Conservation (phyloP, 2,113 vertebrate genomes). For the Hippoglossus stenolepis region DNA sequence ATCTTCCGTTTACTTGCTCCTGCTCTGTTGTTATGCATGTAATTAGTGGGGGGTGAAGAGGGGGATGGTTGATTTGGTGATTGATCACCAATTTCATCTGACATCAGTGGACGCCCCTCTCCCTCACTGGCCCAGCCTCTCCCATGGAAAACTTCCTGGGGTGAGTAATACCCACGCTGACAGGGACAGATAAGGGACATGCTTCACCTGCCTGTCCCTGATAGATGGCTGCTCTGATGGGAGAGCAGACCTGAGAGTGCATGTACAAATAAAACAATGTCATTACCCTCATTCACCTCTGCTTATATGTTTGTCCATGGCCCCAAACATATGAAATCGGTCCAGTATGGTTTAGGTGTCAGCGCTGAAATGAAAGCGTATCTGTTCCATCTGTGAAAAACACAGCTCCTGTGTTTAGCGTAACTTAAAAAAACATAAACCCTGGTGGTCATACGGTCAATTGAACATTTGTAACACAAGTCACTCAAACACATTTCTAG, state of each 20-base stretch:
- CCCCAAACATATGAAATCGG: background rate
- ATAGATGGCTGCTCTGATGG: conserved; percentile 95
- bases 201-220: conserved; percentile 92
- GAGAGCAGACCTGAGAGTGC: conserved; percentile 90
- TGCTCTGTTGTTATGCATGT: conserved; percentile 62
- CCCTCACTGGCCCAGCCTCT: conserved; percentile 1
- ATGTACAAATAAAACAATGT: conserved; percentile 87
- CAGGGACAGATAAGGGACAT: conserved; percentile 95
- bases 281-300: conserved; percentile 60
- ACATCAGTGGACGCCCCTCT: conserved; percentile 84
- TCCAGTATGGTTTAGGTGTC: conserved; percentile 1
- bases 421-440: background rate
- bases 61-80: conserved; percentile 85
- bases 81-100: conserved; percentile 99
- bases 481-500: background rate
- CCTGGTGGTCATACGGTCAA: background rate
- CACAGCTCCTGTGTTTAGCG: background rate
- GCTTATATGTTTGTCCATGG: conserved; percentile 45
- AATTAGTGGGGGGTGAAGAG: conserved; percentile 78
- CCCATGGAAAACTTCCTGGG: conserved; percentile 87
- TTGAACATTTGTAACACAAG: background rate
- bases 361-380: background rate
- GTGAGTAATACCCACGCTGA: conserved; percentile 94
- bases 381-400: background rate
- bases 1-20: background rate